Conservation (phyloP, 2,797 vertebrate species). For the Aratinga solstitialis region DNA sequence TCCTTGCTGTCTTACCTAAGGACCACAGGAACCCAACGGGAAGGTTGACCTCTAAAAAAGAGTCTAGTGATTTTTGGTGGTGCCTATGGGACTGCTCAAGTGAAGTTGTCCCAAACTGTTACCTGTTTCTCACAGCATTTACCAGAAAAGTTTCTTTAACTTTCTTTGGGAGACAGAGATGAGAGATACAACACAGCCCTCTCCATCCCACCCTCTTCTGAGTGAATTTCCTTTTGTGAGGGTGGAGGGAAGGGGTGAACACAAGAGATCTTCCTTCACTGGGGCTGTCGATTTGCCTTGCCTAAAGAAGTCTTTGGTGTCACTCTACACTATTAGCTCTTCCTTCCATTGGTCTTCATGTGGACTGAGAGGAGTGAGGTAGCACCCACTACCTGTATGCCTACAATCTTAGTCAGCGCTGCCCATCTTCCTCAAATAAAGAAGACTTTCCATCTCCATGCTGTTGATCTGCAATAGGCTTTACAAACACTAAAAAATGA, state of each 20-base stretch:
- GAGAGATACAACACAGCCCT: not conserved
- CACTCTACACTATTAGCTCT: not conserved
- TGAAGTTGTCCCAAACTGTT: not conserved
- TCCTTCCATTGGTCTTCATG: not conserved
- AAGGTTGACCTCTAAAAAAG: not conserved
- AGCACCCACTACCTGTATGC: not conserved
- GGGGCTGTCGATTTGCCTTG: not conserved
- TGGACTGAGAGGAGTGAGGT: not conserved
- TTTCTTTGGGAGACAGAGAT: not conserved
- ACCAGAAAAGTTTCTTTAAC: not conserved
- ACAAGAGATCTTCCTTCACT: accelerated
- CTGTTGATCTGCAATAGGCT: not conserved
- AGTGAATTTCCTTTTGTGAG: not conserved
- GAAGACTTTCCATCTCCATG: not conserved
- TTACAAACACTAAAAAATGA: not conserved
- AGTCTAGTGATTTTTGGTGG: not conserved
- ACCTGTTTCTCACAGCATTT: not conserved
- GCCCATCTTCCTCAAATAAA: not conserved
- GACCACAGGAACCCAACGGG: not conserved
- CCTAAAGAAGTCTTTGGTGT: not conserved
- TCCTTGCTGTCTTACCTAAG: not conserved
- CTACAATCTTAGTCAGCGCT: not conserved
- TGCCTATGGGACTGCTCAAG: not conserved
- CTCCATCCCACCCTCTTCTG: not conserved
- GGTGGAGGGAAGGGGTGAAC: not conserved